These are phyloP conservation scores for Gonatopus flavifemur DNA, from an alignment of 1,140 invertebrate genomes.

Conservation along the genomic window DNA sequence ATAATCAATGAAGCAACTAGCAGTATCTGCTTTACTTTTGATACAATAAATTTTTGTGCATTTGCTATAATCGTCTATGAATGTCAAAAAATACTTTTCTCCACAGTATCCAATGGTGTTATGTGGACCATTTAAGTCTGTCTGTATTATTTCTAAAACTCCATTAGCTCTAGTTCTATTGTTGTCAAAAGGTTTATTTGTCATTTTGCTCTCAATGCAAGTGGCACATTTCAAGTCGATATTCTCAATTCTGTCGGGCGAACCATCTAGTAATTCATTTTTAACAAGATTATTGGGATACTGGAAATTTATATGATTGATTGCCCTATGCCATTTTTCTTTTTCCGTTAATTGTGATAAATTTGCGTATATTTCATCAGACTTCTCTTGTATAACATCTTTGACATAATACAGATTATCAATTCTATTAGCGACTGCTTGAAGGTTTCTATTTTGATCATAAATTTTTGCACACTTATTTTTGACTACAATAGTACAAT, in stretches of 20 bases:
- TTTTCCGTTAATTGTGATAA: not conserved
- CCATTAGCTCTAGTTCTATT: constrained; percentile 7
- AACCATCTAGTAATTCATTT: constrained; percentile 14
- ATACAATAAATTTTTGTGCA: constrained; percentile 3
- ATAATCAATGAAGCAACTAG: constrained; percentile 29
- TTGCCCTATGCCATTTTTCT: constrained; percentile 18
- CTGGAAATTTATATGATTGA: constrained; percentile 18
- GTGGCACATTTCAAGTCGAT: constrained; percentile 5
- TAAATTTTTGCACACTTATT: constrained; percentile 16
- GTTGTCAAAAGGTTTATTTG: constrained; percentile 7
- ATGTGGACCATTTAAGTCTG: constrained; percentile 12
- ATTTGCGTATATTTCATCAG: not conserved
- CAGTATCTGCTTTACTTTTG: constrained; percentile 27
- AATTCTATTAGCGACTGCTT: constrained; percentile 16
- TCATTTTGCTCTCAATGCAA: constrained; percentile 14
- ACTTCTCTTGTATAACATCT: constrained; percentile 1
- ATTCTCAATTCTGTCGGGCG: constrained; percentile 10
- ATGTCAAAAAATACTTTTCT: constrained; percentile 28
- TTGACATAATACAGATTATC: constrained; percentile 15
- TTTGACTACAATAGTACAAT: constrained; percentile 10
- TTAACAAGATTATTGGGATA: constrained; percentile 10
- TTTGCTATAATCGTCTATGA: constrained; percentile 16
- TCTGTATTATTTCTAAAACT: constrained; percentile 12
- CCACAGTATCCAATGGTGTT: constrained; percentile 30
- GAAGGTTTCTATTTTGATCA: constrained; percentile 9